These are phyloP conservation scores for Cepphus grylle DNA, from an alignment of 2,113 vertebrate species.

Conservation along the genomic window DNA sequence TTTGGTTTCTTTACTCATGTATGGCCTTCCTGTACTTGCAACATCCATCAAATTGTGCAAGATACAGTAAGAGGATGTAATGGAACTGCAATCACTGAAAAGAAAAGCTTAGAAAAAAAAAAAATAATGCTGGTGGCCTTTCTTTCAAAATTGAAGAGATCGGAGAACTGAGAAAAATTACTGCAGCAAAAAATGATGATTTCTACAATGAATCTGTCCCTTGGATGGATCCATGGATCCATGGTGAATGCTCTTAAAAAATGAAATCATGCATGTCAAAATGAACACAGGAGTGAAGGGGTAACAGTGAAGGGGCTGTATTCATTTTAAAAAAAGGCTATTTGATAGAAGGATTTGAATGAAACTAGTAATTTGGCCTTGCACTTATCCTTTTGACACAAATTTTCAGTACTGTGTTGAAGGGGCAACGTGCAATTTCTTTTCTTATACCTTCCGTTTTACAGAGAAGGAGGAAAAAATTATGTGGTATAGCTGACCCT, in stretches of 20 bases:
- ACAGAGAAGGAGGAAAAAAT: neutral
- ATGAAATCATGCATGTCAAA: neutral
- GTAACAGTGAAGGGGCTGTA: neutral
- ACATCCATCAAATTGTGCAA: neutral
- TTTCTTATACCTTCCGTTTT: neutral
- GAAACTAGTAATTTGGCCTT: neutral
- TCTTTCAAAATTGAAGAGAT: neutral
- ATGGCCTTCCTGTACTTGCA: neutral
- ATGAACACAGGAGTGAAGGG: neutral
- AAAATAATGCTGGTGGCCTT: neutral
- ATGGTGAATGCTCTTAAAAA: neutral
- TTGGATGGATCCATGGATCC: neutral
- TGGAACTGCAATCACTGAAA: neutral
- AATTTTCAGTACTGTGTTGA: neutral
- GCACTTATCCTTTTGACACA: neutral
- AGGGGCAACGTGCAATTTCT: neutral
- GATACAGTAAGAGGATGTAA: neutral
- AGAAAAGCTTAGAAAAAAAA: neutral
- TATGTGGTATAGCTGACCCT: rapidly evolving
- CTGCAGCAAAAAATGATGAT: neutral
- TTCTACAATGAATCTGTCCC: neutral
- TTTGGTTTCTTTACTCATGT: neutral
- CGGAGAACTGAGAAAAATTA: neutral
- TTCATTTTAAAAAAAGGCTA: neutral
- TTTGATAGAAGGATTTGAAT: neutral